Base-by-base conservation (phyloP, 92 coral and sea anemone genomes). In the Epizoanthus scotinus region DNA sequence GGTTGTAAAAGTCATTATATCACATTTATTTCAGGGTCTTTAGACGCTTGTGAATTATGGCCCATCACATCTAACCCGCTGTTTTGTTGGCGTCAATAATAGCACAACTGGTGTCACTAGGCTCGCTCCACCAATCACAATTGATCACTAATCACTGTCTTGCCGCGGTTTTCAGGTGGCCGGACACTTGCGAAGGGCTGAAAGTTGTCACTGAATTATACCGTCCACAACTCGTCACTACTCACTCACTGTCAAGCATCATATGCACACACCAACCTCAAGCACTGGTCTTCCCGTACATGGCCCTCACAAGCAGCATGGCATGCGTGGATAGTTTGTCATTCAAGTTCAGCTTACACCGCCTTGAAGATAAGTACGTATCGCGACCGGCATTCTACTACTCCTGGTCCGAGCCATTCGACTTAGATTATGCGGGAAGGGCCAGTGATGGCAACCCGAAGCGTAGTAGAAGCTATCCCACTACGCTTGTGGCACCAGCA, bases 401-500 rank as follows among this genome's bases (percentile, higher is more conserved):
- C 80, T 92, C 97, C 63, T 92, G 97, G 97, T 90, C 97, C 9
- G 97, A 92, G 50, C 97, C 97, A 22, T 87, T 90, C 78, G 89
- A 90, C 77, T 88, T 92, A 71, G 94, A 92, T 78, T 87, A 87
- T 62, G 94, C 97, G 42, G 97, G 94, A 60, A 92, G 67, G 47
- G 67, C 86, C 9, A 75, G 81, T 19, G 79, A 78, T 24, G 82
- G 83, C 62, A 90, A 90, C 73, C 94, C 94, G 8, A 92, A 87
- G 60, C 88, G 97, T 27, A 87, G 97, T 78, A 87, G 86, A 21
- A 90, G 94, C 70, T 78, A 87, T 5, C 97, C 97, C 0, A 82
- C 87, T 42, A 79, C 82, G 31, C 73, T 86, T 29, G 34, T 75
- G 26, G 36, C 55, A 14, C 63, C 81, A 22, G 18, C 34, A 38